phyloP scores from a whole-genome alignment of 2,797 vertebrate genomes.

The Chrysolophus pictus region DNA sequence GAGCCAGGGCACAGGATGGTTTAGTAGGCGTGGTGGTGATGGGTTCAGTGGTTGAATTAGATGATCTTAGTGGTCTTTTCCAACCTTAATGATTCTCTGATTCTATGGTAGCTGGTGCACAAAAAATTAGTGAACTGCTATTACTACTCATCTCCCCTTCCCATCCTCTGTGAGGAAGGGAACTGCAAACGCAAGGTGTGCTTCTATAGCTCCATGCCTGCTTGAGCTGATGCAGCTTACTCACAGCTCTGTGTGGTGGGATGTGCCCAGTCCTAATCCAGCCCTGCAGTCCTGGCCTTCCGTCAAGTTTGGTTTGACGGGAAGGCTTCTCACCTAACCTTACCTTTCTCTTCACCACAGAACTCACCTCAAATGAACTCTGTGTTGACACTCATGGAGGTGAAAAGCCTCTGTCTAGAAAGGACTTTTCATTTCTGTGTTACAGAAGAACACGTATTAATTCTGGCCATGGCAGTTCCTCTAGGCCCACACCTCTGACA shows the following conservation, averaged over 20 bases:
- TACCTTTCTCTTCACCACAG: conserved; percentile 45
- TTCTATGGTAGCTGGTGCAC: background rate
- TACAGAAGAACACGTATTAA: conserved; percentile 32
- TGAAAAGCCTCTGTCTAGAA: conserved; percentile 42
- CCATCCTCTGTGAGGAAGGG: background rate
- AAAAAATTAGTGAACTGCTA: background rate
- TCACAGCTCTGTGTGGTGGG: background rate
- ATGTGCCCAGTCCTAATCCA: conserved; percentile 54
- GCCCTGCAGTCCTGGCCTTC: conserved; percentile 43
- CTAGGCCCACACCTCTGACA: conserved; percentile 32
- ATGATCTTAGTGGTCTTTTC: no score
- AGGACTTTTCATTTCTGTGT: conserved; percentile 27
- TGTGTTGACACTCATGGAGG: conserved; percentile 10
- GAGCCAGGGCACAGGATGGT: background rate
- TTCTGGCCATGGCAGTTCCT: conserved; percentile 49
- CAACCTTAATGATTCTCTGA: no score
- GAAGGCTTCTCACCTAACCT: conserved; percentile 60
- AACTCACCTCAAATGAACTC: conserved; percentile 54
- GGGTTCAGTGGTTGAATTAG: no score
- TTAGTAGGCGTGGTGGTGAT: no score
- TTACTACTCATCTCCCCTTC: background rate
- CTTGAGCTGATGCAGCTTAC: background rate
- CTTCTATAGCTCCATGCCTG: background rate
- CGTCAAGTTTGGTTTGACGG: conserved; percentile 45
- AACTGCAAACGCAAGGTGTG: background rate